These are phyloP conservation scores for Plestiodon gilberti DNA, from an alignment of 2,113 vertebrate genomes.

Conservation along the genomic window DNA sequence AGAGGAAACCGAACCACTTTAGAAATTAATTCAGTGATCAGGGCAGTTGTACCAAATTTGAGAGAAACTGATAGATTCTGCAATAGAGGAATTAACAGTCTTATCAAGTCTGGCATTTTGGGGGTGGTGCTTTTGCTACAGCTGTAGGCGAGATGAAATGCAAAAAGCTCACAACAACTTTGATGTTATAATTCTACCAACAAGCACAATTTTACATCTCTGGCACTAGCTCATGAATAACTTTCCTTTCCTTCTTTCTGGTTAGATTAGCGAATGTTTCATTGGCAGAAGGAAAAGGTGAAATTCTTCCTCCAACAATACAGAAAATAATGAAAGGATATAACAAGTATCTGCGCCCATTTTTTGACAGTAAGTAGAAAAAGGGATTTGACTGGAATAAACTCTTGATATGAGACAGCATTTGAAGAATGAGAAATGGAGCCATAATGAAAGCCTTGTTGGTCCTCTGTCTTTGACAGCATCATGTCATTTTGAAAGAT, in stretches of 20 bases:
- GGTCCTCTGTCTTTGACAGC: background rate
- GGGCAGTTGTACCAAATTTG: slow-evolving; percentile 3
- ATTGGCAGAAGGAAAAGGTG: slow-evolving; percentile 80
- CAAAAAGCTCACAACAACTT: background rate
- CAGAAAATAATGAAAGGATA: slow-evolving; percentile 92
- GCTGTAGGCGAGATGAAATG: background rate
- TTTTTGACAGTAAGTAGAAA: slow-evolving; percentile 88
- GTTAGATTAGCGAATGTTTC: slow-evolving; percentile 45
- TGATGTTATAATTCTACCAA: background rate
- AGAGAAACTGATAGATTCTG: background rate
- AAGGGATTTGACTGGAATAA: background rate
- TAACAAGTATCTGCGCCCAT: slow-evolving; percentile 92
- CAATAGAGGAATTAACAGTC: background rate
- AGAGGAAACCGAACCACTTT: background rate
- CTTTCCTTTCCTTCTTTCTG: background rate
- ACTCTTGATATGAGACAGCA: background rate
- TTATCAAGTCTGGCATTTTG: background rate
- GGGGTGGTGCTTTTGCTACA: background rate
- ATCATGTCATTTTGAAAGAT: background rate
- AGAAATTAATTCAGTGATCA: background rate
- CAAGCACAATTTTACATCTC: background rate
- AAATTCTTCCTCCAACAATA: slow-evolving; percentile 89
- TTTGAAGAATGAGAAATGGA: slow-evolving; percentile 14
- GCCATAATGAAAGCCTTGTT: background rate
- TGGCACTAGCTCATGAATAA: background rate